phyloP scores from a whole-genome alignment of 2,797 vertebrate species.

The Periophthalmus magnuspinnatus region DNA sequence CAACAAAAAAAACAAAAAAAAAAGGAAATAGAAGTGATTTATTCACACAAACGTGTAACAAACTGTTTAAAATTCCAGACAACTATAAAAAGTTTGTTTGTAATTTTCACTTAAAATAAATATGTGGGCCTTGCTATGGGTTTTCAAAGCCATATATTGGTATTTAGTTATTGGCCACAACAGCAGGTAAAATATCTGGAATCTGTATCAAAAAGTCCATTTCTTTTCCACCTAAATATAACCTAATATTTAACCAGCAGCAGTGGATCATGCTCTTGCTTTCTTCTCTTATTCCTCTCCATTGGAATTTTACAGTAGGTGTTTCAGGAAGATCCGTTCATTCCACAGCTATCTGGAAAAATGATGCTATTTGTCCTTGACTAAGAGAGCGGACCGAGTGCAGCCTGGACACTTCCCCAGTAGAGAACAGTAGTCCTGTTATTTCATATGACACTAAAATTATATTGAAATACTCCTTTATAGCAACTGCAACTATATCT shows the following conservation, averaged over 20 bases:
- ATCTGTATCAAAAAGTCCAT: too few species aligned
- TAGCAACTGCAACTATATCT: constrained; percentile 45
- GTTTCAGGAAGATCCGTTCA: constrained; percentile 66
- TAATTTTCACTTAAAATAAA: too few species aligned
- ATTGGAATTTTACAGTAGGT: constrained; percentile 60
- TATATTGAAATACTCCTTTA: constrained; percentile 34
- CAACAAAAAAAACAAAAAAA: too few species aligned
- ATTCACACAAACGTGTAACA: too few species aligned
- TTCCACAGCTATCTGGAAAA: constrained; percentile 64
- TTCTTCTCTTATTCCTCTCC: background rate
- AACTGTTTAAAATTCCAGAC: too few species aligned
- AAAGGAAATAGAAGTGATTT: too few species aligned
- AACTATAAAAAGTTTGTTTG: too few species aligned
- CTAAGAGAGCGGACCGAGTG: constrained; percentile 41
- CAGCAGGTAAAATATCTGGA: too few species aligned
- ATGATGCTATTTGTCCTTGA: constrained; percentile 60
- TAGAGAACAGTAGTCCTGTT: constrained; percentile 22
- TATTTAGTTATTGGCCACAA: too few species aligned
- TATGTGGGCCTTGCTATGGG: too few species aligned
- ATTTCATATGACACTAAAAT: constrained; percentile 25
- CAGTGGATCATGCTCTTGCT: background rate
- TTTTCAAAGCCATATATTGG: too few species aligned
- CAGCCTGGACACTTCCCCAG: constrained; percentile 54
- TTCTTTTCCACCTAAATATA: too few species aligned
- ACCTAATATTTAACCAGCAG: background rate